Conservation (phyloP, 2,888 invertebrate species). For the Tenthredo amoena region DNA sequence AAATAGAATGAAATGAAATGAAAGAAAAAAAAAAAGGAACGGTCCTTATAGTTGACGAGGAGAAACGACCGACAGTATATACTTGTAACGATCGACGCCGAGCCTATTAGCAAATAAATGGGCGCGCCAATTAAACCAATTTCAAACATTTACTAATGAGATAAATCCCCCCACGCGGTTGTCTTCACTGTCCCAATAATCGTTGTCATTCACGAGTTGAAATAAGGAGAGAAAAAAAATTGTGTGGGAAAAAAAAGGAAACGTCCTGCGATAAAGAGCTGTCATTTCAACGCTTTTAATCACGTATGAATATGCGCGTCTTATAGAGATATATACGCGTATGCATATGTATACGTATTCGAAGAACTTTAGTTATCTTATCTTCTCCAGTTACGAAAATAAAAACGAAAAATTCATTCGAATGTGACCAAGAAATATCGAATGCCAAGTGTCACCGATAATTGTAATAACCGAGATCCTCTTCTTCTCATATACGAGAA, state of each 20-base stretch:
- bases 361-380: too few species aligned
- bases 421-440: too few species aligned
- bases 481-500: background rate
- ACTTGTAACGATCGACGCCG: background rate
- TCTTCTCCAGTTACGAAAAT: background rate
- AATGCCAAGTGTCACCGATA: too few species aligned
- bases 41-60: constrained; percentile 20
- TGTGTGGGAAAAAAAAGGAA: background rate
- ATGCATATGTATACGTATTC: too few species aligned
- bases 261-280: background rate
- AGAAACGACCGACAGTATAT: constrained; percentile 14
- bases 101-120: constrained; percentile 65
- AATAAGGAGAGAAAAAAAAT: background rate
- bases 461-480: background rate
- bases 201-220: constrained; percentile 23
- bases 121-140: constrained; percentile 68
- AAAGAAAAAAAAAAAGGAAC: background rate
- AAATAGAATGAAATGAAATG: background rate
- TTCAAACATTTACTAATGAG: constrained; percentile 67
- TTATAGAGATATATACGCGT: background rate
- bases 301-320: background rate
- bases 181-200: background rate
- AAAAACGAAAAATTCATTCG: too few species aligned
- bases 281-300: background rate
- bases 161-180: constrained; percentile 35